Conservation (phyloP, 2,888 invertebrate species). For the Drosophila siamana region DNA sequence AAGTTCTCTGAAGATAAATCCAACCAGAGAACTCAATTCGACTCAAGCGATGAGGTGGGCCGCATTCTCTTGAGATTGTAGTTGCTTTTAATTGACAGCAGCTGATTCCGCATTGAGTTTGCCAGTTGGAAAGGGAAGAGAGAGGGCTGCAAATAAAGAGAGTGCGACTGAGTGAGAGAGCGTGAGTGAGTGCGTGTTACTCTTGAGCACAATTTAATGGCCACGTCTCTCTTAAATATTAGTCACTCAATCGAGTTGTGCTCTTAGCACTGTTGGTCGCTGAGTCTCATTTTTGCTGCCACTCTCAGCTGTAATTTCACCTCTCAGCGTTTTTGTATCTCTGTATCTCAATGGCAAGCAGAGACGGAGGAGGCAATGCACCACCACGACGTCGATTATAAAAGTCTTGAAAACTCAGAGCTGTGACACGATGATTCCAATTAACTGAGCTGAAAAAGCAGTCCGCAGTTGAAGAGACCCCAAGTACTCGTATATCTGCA, state of each 20-base stretch:
- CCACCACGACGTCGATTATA: neutral
- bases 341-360: slow-evolving; percentile 16
- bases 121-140: neutral
- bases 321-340: slow-evolving; percentile 3
- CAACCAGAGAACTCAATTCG: slow-evolving; percentile 9
- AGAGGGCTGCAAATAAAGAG: slow-evolving; percentile 2
- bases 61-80: slow-evolving; percentile 12
- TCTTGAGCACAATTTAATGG: slow-evolving; percentile 34
- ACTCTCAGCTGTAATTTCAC: neutral
- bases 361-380: neutral
- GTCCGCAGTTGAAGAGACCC: neutral
- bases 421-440: slow-evolving; percentile 7
- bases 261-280: slow-evolving; percentile 26
- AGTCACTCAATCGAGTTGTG: slow-evolving; percentile 15
- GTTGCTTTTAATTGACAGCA: slow-evolving; percentile 42
- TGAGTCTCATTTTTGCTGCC: neutral
- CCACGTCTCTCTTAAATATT: slow-evolving; percentile 28
- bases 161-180: slow-evolving; percentile 6
- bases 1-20: slow-evolving; percentile 6
- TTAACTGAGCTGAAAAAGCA: neutral
- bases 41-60: neutral
- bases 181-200: slow-evolving; percentile 7
- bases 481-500: neutral
- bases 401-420: neutral
- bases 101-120: slow-evolving; percentile 35